Conservation (phyloP, 2,888 invertebrate genomes). For the Automeris io region DNA sequence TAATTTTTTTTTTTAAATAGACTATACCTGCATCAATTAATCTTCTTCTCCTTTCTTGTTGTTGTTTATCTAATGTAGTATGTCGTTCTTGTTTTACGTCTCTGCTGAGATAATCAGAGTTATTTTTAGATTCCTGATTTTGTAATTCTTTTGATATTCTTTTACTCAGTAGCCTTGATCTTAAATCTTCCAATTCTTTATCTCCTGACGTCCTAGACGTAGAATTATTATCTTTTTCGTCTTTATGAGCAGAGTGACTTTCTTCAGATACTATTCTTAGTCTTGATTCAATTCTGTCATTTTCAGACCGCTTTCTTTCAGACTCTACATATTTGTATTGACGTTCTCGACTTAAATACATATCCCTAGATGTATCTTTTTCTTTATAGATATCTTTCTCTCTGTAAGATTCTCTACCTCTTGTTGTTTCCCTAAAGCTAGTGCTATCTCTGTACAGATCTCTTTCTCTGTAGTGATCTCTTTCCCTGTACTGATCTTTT, state of each 20-base stretch:
- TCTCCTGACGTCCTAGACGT: constrained; percentile 61
- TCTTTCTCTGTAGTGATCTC: constrained; percentile 21
- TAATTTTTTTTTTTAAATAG: no score
- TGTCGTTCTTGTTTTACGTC: constrained; percentile 55
- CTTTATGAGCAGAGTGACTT: constrained; percentile 47
- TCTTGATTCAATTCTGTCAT: constrained; percentile 61
- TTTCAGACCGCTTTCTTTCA: constrained; percentile 54
- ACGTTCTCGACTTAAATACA: constrained; percentile 50
- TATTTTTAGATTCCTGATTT: constrained; percentile 56
- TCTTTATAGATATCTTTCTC: constrained; percentile 51
- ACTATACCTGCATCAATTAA: constrained; percentile 81
- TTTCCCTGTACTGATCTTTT: constrained; percentile 41
- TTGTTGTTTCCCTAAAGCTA: constrained; percentile 41
- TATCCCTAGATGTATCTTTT: constrained; percentile 54
- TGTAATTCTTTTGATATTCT: constrained; percentile 81
- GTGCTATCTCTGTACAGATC: constrained; percentile 37
- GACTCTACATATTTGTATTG: constrained; percentile 56
- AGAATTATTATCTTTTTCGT: constrained; percentile 70
- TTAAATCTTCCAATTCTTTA: constrained; percentile 84
- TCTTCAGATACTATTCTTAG: constrained; percentile 57
- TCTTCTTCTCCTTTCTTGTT: constrained; percentile 80
- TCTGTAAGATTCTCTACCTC: constrained; percentile 46
- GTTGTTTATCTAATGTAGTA: constrained; percentile 63
- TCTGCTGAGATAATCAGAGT: constrained; percentile 66
- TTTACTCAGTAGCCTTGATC: constrained; percentile 84